Conservation (phyloP, 2,888 invertebrate genomes). For the Petrolisthes cinctipes region DNA sequence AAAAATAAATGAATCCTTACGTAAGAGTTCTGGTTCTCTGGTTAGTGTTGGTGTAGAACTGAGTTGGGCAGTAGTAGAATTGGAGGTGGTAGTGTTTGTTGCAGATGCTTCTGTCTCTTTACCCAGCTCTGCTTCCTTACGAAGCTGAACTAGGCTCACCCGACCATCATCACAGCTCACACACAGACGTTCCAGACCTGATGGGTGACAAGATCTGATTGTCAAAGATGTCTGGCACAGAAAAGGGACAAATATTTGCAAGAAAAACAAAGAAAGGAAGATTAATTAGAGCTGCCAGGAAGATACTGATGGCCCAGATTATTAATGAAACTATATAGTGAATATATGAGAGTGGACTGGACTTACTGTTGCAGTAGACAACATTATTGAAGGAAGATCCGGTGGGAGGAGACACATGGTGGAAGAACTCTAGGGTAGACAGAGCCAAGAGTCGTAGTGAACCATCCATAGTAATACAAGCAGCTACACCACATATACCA, state of each 20-base stretch:
- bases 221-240: no score
- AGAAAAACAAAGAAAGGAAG: background rate
- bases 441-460: slow-evolving; percentile 47
- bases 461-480: slow-evolving; percentile 57
- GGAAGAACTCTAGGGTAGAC: slow-evolving; percentile 53
- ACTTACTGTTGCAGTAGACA: slow-evolving; percentile 61
- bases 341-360: background rate
- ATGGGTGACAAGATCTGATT: background rate
- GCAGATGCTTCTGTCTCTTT: slow-evolving; percentile 38
- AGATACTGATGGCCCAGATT: background rate
- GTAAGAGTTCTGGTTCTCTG: slow-evolving; percentile 57
- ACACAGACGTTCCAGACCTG: slow-evolving; percentile 85
- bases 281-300: background rate
- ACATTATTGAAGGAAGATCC: slow-evolving; percentile 46
- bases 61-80: slow-evolving; percentile 73
- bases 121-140: slow-evolving; percentile 60
- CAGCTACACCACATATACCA: slow-evolving; percentile 42
- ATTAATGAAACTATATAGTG: background rate
- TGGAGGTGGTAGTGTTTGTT: background rate
- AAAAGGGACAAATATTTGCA: background rate
- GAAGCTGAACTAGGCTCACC: slow-evolving; percentile 68
- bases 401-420: slow-evolving; percentile 41
- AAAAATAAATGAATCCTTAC: background rate
- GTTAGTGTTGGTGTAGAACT: slow-evolving; percentile 36
- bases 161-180: slow-evolving; percentile 83